phyloP scores from a whole-genome alignment of 1,140 invertebrate species.

The Eufriesea mexicana region DNA sequence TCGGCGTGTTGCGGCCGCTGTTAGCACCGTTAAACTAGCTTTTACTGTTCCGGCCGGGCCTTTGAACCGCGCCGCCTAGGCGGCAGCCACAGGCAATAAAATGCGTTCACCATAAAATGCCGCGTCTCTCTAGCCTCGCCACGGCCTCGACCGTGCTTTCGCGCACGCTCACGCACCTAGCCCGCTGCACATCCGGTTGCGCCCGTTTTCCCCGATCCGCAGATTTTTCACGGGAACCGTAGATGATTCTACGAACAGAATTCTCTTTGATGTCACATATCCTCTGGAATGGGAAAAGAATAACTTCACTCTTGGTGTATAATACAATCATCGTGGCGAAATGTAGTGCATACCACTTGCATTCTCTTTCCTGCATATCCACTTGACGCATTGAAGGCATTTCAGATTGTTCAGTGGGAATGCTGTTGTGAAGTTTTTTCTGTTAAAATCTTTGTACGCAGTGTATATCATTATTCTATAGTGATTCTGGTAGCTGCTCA shows the following conservation, averaged over 20 bases:
- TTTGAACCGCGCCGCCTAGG: conserved; percentile 76
- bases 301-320: neutral
- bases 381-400: too few species aligned
- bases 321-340: too few species aligned
- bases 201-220: conserved; percentile 26
- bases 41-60: conserved; percentile 78
- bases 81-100: conserved; percentile 73
- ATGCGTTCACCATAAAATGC: conserved; percentile 77
- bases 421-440: neutral
- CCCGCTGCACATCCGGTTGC: conserved; percentile 36
- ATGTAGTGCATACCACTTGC: too few species aligned
- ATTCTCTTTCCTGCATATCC: too few species aligned
- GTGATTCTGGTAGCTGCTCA: too few species aligned
- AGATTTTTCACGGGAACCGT: neutral
- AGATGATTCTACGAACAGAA: neutral
- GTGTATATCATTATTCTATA: too few species aligned
- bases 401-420: too few species aligned
- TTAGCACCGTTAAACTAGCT: conserved; percentile 80
- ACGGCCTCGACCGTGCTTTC: conserved; percentile 41
- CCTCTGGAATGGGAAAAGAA: neutral
- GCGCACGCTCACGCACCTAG: neutral
- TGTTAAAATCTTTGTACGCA: too few species aligned
- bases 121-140: conserved; percentile 47
- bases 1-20: conserved; percentile 75
- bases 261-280: neutral